Evolutionary conservation across 2,888 invertebrate species (phyloP).

Genomic region (Myathropa florea): DNA sequence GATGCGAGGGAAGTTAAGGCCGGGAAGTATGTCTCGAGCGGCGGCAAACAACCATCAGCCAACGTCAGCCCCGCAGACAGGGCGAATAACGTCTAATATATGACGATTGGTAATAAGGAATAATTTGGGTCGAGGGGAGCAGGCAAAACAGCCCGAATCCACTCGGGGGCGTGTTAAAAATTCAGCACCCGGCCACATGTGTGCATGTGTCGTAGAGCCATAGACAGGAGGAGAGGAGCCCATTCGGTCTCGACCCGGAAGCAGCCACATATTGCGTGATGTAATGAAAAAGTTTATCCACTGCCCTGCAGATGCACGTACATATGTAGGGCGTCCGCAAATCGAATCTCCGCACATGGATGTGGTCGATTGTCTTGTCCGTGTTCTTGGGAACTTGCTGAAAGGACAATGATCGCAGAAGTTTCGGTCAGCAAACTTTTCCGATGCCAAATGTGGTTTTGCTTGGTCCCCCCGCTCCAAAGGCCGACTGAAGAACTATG

Average conservation of each 20-base stretch:
- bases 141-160: no score
- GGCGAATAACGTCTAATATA: no score
- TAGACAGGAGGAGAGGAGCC: not conserved
- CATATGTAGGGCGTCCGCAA: not conserved
- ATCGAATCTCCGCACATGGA: not conserved
- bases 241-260: not conserved
- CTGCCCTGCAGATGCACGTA: conserved; percentile 5
- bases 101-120: not conserved
- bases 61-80: no score
- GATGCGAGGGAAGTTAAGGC: not conserved
- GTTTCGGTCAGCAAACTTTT: not conserved
- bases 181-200: not conserved
- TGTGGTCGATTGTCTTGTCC: not conserved
- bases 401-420: not conserved
- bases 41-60: not conserved
- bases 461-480: not conserved
- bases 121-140: not conserved
- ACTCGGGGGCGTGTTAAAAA: not conserved
- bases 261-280: conserved; percentile 3
- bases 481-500: not conserved
- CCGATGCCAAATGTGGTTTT: not conserved
- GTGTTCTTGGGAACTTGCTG: not conserved
- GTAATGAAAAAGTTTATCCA: conserved; percentile 13
- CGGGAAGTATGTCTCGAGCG: not conserved
- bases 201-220: not conserved